Conservation (phyloP, 2,888 invertebrate species). For the Tenthredo scrophulariae region DNA sequence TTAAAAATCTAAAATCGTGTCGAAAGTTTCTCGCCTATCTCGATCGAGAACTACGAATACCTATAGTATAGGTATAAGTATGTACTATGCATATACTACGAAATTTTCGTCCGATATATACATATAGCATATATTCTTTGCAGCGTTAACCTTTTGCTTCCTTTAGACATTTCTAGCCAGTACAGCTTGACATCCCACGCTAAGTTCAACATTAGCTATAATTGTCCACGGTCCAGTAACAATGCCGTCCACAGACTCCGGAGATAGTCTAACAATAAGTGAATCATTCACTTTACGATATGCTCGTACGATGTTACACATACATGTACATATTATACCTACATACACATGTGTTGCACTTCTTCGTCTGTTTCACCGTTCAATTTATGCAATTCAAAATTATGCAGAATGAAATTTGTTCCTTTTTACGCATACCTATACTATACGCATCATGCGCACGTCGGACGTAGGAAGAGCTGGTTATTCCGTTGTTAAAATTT, state of each 20-base stretch:
- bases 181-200: not conserved
- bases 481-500: not conserved
- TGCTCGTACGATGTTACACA: not conserved
- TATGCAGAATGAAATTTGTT: not conserved
- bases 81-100: not conserved
- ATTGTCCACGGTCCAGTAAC: conserved; percentile 27
- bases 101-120: conserved; percentile 7
- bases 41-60: not conserved
- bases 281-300: conserved; percentile 18
- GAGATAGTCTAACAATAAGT: conserved; percentile 3
- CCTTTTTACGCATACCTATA: not conserved
- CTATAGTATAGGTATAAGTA: not conserved
- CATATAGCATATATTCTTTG: not conserved
- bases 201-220: not conserved
- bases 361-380: not conserved
- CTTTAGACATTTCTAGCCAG: conserved; percentile 27
- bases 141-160: conserved; percentile 44
- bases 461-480: not conserved
- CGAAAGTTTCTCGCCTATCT: conserved; percentile 6
- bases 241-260: not conserved
- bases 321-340: not conserved
- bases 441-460: not conserved
- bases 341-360: not conserved
- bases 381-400: conserved; percentile 25
- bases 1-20: conserved; percentile 6